Percentiles rank a stretch among this genome's conserved stretches.
Conservation (phyloP, 2,888 invertebrate genomes). For the Cantharis rustica region DNA sequence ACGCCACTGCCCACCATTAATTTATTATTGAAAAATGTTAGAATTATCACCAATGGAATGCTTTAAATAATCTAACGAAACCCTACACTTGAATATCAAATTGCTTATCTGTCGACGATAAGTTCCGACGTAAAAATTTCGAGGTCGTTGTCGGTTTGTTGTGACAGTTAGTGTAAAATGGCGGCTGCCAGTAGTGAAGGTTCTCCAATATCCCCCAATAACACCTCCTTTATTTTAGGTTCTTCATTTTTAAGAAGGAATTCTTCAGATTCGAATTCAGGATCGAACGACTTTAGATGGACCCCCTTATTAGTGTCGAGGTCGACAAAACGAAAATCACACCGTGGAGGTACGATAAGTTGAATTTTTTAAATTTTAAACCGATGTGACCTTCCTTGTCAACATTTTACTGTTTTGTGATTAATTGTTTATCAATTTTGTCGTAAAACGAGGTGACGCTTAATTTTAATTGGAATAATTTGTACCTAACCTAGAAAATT, state of each 20-base stretch:
- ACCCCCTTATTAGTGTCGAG: constrained; percentile 48
- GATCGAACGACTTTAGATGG: constrained; percentile 60
- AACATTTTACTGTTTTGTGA: neutral
- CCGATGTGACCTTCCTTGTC: neutral
- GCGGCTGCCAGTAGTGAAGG: constrained; percentile 56
- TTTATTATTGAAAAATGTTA: neutral
- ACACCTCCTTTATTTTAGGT: constrained; percentile 35
- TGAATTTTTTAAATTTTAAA: neutral
- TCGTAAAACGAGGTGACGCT: neutral
- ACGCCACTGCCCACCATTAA: neutral
- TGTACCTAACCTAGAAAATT: neutral
- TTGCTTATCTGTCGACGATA: neutral
- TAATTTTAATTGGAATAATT: neutral
- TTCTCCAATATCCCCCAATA: constrained; percentile 51
- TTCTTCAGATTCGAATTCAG: constrained; percentile 61
- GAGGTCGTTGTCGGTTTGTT: neutral
- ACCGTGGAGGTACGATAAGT: constrained; percentile 7
- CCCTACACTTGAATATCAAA: neutral
- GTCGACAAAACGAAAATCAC: constrained; percentile 36
- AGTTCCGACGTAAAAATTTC: neutral
- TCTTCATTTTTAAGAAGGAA: constrained; percentile 44
- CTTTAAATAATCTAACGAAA: neutral
- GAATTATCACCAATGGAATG: neutral
- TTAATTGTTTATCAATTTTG: neutral
- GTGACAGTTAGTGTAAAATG: constrained; percentile 38